A percentile compares a stretch with the other conserved stretches of the same genome.
Evolutionary conservation across 2,888 invertebrate species (phyloP).

Genomic region (Epinotia bilunana): DNA sequence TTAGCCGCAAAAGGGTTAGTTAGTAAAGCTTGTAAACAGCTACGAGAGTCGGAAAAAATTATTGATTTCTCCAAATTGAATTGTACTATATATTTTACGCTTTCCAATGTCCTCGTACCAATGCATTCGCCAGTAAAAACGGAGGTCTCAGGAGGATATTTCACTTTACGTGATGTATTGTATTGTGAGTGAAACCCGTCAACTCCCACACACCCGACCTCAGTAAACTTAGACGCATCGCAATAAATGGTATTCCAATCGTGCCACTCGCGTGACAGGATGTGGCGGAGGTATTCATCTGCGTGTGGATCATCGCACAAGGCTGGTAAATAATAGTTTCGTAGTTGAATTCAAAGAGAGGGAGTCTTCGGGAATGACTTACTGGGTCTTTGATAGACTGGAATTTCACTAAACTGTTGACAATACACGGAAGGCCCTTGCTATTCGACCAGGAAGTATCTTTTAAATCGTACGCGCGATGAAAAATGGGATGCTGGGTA

Average conservation of each 20-base stretch:
- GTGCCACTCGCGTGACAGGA: not conserved
- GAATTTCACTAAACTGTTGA: no score
- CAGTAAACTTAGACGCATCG: slow-evolving; percentile 1
- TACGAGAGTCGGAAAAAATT: slow-evolving; percentile 14
- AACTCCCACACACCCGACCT: slow-evolving; percentile 1
- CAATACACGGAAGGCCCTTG: no score
- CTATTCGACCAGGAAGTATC: no score
- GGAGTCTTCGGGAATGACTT: no score
- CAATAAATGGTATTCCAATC: not conserved
- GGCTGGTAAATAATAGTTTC: not conserved
- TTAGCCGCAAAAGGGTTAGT: not conserved
- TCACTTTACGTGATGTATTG: not conserved
- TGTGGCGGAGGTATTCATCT: slow-evolving; percentile 1
- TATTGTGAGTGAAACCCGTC: not conserved
- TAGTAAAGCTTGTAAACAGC: not conserved
- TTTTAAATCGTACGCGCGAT: no score
- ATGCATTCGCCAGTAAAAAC: slow-evolving; percentile 1
- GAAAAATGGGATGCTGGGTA: no score
- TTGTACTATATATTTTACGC: not conserved
- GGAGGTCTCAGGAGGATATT: slow-evolving; percentile 6
- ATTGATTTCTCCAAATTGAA: not conserved
- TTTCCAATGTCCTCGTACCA: not conserved
- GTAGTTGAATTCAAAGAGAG: not conserved
- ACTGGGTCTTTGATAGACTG: no score
- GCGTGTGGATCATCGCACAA: slow-evolving; percentile 3